Conservation (phyloP, 2,888 invertebrate species). For the Tupiocoris notatus region DNA sequence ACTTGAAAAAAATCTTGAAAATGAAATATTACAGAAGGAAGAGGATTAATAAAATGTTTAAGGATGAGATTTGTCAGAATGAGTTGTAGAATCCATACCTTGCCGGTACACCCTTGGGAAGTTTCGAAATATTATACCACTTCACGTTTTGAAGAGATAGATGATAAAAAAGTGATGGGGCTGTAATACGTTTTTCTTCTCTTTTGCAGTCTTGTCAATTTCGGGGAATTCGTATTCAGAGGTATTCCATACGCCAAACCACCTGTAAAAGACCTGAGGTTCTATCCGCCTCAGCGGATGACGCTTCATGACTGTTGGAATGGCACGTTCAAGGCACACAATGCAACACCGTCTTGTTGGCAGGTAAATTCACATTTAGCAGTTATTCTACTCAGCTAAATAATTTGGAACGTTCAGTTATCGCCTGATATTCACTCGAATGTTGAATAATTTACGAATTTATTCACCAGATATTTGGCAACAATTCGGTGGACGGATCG, state of each 20-base stretch:
- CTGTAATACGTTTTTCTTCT: no score
- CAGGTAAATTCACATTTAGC: conserved; percentile 55
- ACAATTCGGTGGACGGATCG: conserved; percentile 64
- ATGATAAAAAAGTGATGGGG: no score
- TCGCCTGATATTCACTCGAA: neutral
- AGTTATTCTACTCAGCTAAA: neutral
- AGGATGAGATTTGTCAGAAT: no score
- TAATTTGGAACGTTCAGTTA: neutral
- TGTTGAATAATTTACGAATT: neutral
- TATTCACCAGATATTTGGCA: conserved; percentile 58
- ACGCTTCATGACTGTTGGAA: conserved; percentile 76
- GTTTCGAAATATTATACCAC: no score
- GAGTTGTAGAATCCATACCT: no score
- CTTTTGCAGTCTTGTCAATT: conserved; percentile 64
- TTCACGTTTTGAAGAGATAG: no score
- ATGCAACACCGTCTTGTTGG: conserved; percentile 66
- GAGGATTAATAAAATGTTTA: no score
- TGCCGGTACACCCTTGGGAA: no score
- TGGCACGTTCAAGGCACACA: conserved; percentile 67
- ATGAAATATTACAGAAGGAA: no score
- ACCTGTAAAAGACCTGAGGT: conserved; percentile 67
- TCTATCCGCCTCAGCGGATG: conserved; percentile 67
- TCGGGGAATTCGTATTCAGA: conserved; percentile 75
- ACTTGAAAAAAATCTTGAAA: no score
- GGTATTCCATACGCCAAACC: conserved; percentile 79